Conservation (phyloP, 2,113 vertebrate genomes). For the Suricata suricatta region DNA sequence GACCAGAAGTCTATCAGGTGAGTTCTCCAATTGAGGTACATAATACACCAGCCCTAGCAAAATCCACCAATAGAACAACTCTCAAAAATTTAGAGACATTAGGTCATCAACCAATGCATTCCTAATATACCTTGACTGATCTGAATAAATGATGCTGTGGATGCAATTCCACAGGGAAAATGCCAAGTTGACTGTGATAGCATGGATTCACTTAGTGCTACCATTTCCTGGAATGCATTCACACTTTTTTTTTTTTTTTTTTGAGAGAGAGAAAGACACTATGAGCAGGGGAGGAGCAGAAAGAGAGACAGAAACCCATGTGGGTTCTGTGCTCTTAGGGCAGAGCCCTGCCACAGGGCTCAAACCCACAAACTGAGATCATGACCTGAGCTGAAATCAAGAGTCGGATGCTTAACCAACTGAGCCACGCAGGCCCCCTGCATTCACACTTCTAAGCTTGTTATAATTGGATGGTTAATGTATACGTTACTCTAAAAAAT, state of each 20-base stretch:
- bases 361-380: too few species aligned
- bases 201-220: background rate
- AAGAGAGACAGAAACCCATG: too few species aligned
- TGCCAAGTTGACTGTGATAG: background rate
- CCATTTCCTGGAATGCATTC: background rate
- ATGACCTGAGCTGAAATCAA: too few species aligned
- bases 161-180: background rate
- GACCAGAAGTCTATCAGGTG: background rate
- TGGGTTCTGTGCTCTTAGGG: too few species aligned
- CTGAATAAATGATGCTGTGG: background rate
- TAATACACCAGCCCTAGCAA: background rate
- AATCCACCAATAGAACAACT: conserved; percentile 13
- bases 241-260: background rate
- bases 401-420: too few species aligned
- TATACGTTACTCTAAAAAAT: background rate
- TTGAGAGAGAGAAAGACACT: too few species aligned
- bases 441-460: background rate
- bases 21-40: conserved; percentile 24
- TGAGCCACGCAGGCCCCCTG: too few species aligned
- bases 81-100: conserved; percentile 16
- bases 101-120: conserved; percentile 34
- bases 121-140: background rate
- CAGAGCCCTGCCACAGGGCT: too few species aligned
- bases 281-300: too few species aligned
- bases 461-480: background rate